These are phyloP conservation scores for Anoplolepis gracilipes DNA, from an alignment of 1,140 invertebrate species.

Conservation along the genomic window DNA sequence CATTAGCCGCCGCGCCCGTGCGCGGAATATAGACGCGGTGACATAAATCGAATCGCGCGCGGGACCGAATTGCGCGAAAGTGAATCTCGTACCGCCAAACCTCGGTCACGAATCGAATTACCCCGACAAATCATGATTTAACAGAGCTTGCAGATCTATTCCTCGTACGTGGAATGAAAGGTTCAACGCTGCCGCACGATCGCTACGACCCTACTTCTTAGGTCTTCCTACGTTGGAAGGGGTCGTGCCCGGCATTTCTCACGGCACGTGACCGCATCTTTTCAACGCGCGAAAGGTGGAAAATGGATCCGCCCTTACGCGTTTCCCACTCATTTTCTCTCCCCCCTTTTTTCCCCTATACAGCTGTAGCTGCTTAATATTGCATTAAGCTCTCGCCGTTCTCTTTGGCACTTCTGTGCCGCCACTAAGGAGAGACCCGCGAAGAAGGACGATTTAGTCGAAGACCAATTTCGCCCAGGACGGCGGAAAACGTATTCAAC, in stretches of 20 bases:
- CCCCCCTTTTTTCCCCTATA: background rate
- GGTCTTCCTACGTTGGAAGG: constrained; percentile 64
- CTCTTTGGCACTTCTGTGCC: constrained; percentile 34
- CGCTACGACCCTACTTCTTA: constrained; percentile 64
- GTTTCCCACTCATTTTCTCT: constrained; percentile 21
- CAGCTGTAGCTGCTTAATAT: constrained; percentile 75
- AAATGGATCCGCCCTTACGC: constrained; percentile 72
- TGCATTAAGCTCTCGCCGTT: constrained; percentile 79
- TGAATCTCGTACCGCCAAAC: constrained; percentile 50
- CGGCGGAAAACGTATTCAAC: constrained; percentile 45
- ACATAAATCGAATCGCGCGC: constrained; percentile 48
- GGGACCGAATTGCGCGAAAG: constrained; percentile 37
- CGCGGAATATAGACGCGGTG: constrained; percentile 39
- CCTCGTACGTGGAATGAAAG: constrained; percentile 70
- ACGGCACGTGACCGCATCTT: constrained; percentile 75
- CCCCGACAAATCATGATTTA: constrained; percentile 71
- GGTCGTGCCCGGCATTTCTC: constrained; percentile 75
- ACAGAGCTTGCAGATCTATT: constrained; percentile 74
- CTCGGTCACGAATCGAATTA: constrained; percentile 66
- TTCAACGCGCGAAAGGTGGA: constrained; percentile 45
- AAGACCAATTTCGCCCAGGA: constrained; percentile 25
- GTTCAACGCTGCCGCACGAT: constrained; percentile 25
- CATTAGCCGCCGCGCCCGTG: constrained; percentile 19
- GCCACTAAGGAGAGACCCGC: constrained; percentile 11
- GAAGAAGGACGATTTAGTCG: constrained; percentile 36